phyloP scores from a whole-genome alignment of 92 coral and sea anemone genomes.

The Epizoanthus illoricatus region DNA sequence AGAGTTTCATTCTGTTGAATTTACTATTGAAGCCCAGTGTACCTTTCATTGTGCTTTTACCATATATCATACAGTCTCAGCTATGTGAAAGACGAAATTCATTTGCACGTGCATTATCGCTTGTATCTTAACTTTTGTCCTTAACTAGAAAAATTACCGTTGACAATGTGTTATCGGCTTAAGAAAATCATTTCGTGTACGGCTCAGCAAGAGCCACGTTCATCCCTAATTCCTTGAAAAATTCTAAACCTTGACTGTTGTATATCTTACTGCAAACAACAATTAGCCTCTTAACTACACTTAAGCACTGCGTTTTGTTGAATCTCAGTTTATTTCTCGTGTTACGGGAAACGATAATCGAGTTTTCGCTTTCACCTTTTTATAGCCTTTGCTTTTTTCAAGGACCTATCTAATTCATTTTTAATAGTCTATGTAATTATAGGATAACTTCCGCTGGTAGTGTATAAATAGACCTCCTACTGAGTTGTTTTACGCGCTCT shows the following conservation, averaged over 20 bases:
- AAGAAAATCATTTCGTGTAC: background rate
- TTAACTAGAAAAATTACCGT: slow-evolving; percentile 1
- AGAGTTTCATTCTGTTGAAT: background rate
- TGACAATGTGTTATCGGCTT: slow-evolving; percentile 27
- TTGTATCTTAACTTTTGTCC: slow-evolving; percentile 3
- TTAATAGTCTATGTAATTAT: slow-evolving; percentile 84
- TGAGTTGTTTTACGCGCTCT: slow-evolving; percentile 63
- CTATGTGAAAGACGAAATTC: background rate
- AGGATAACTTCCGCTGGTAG: slow-evolving; percentile 74
- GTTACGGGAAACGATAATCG: slow-evolving; percentile 51
- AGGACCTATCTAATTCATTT: slow-evolving; percentile 72
- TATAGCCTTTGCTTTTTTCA: slow-evolving; percentile 70
- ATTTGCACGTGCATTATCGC: slow-evolving; percentile 4
- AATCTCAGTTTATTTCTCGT: background rate
- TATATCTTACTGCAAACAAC: slow-evolving; percentile 30
- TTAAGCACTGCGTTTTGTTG: slow-evolving; percentile 31
- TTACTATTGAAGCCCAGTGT: background rate
- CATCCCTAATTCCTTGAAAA: slow-evolving; percentile 13
- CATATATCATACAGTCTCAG: background rate
- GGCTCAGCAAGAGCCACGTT: slow-evolving; percentile 2
- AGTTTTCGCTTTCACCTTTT: slow-evolving; percentile 65
- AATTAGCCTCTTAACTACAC: slow-evolving; percentile 41
- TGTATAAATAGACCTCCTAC: slow-evolving; percentile 88
- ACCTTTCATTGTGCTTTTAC: background rate
- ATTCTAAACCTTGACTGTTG: slow-evolving; percentile 12